Base-by-base conservation (phyloP, 1,140 invertebrate species). In the Lucilia cuprina region DNA sequence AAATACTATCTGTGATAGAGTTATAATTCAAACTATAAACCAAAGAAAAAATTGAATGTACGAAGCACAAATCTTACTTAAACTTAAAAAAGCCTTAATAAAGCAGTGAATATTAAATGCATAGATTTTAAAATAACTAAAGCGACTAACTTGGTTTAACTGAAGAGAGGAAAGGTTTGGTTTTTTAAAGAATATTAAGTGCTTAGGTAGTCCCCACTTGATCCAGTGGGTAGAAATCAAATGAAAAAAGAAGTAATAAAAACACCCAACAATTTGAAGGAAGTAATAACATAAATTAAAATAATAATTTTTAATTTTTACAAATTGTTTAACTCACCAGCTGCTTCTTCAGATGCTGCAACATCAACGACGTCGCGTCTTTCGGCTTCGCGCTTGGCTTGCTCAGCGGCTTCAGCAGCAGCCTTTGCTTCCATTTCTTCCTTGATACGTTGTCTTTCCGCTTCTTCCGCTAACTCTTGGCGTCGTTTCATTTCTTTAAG, bases 401-500 rank as follows among this genome's bases (percentile, higher is more conserved):
- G 92, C 78, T 92, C 92, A 50, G 92, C 91, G 35, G 92, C 92
- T 87, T 94, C 94, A 41, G 92, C 93, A 75, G 94, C 94, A 41
- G 92, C 92, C 80, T 93, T 93, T 84, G 92, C 93, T 34, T 94
- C 94, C 74, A 93, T 93, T 87, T 95, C 94, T 80, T 92, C 92
- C 90, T 93, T 94, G 91, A 86, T 93, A 92, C 87, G 93, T 92
- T 90, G 92, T 83, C 93, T 88, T 85, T 96, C 94, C 30, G 95
- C 95, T 86, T 96, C 94, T 88, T 97, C 96, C 55, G 96, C 95
- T 88, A 96, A 95, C 92, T 97, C 95, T 92, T 98, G 94, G 87
- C 95, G 93, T 91, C 96, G 93, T 92, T 98, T 97, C 92, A 97
- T 94, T 93, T 99, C 98, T 92, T 98, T 98, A 92, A 99, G 93